Conservation (phyloP, 1,140 invertebrate species). For the Papilio xuthus region DNA sequence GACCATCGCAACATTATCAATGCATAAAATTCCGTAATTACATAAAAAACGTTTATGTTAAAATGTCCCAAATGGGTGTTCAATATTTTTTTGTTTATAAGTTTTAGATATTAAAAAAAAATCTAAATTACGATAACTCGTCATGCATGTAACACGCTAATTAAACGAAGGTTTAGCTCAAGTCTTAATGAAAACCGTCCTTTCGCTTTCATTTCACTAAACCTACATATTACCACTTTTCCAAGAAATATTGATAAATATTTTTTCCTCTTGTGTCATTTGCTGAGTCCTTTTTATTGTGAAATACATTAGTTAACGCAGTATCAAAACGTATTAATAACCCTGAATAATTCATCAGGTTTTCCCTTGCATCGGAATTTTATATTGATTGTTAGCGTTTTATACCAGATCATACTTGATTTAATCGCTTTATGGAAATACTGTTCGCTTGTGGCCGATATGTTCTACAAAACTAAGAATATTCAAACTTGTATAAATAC, state of each 20-base stretch:
- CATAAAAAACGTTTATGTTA: neutral
- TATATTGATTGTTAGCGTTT: neutral
- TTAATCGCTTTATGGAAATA: neutral
- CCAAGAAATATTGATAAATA: neutral
- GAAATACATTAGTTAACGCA: neutral
- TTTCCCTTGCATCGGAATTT: neutral
- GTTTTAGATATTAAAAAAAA: neutral
- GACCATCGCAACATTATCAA: slow-evolving; percentile 19
- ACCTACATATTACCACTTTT: neutral
- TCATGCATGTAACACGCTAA: neutral
- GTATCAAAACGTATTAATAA: neutral
- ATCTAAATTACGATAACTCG: neutral
- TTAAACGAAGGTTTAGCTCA: neutral
- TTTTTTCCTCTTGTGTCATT: neutral
- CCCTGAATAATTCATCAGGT: neutral
- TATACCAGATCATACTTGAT: neutral
- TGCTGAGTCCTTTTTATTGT: neutral
- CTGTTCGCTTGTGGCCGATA: neutral
- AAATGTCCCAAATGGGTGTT: neutral
- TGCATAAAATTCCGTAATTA: neutral
- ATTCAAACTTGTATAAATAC: neutral
- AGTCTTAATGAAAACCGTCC: neutral
- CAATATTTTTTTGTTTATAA: neutral
- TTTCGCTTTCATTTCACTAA: slow-evolving; percentile 7
- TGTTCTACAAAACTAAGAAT: too few species aligned